Evolutionary conservation across 2,888 invertebrate species (phyloP), one percentile per base, ranked within the genome.

Genomic region (Acronicta alni): DNA sequence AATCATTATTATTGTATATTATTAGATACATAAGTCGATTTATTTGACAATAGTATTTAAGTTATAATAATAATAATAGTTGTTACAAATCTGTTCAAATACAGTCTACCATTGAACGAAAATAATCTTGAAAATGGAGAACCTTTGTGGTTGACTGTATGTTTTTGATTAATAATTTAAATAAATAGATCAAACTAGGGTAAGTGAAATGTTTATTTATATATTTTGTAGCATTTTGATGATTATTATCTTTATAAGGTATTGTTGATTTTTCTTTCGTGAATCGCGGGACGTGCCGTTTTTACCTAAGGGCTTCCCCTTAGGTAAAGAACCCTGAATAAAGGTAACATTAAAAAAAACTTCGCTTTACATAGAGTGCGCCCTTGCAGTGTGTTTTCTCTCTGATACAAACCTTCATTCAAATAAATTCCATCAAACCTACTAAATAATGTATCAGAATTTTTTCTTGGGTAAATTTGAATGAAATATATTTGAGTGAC

Each of bases 221-320:
- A 75, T 75, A 75, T 75, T 71, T 75, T 73, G 75, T 72, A 67
- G 54, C 43, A 57, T 48, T 62, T 59, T 49, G 32, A 55, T 56
- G 14, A 44, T 62, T 23, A 52, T 48, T 41, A 30, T 32, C 37
- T 57, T 58, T 60, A 56, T 70, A 70, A 64, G 58, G 48, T 49
- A 57, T 72, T 67, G 72, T 75, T 72, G 67, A 70, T 64, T 49
- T 43, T 63, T 51, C 17, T 43, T 58, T 47, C 26, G 43, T 58
- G 15, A 67, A 55, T 58, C 59, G 61, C 59, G 67, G 56, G 47
- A 46, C 37, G 35, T 39, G 46, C 18, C 30, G 10, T 6, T 57
- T 47, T 53, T 43, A 35, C 35, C 7, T n/a, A 35, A 35, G n/a
- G n/a, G n/a, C 8, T 30, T 30, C 30, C 12, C 3, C n/a, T n/a